phyloP scores from a whole-genome alignment of 2,888 invertebrate genomes.

The Ashinkailepas kermadecensis region DNA sequence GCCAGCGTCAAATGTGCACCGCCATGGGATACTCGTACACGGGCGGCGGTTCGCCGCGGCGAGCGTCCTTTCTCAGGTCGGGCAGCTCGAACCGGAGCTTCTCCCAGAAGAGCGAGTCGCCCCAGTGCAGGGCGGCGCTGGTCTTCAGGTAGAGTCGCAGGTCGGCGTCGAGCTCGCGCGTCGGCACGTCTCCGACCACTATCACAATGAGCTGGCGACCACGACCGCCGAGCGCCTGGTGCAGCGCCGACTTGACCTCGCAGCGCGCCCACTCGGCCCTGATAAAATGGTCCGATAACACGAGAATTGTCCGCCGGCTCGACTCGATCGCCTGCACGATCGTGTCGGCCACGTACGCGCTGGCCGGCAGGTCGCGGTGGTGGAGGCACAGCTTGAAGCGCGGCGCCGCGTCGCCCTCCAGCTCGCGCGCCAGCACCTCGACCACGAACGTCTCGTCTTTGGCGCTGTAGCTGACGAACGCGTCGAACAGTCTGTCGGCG shows the following conservation, averaged over 20 bases:
- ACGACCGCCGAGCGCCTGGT: constrained; percentile 70
- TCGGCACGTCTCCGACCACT: constrained; percentile 71
- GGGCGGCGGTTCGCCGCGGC: constrained; percentile 31
- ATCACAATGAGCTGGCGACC: constrained; percentile 71
- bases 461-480: constrained; percentile 35
- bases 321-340: constrained; percentile 36
- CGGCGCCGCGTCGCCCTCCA: constrained; percentile 32
- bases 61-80: constrained; percentile 46
- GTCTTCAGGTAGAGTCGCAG: constrained; percentile 78
- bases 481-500: constrained; percentile 71
- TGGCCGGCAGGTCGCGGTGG: constrained; percentile 36
- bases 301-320: constrained; percentile 35
- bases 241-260: constrained; percentile 80
- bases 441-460: constrained; percentile 35
- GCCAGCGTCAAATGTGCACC: background rate
- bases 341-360: constrained; percentile 35
- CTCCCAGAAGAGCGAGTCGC: constrained; percentile 90
- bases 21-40: constrained; percentile 21
- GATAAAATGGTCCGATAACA: constrained; percentile 35
- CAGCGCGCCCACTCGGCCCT: constrained; percentile 74
- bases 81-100: constrained; percentile 77
- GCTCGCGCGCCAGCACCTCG: constrained; percentile 34
- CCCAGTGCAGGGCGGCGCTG: constrained; percentile 73
- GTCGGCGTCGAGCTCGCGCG: constrained; percentile 74
- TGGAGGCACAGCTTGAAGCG: constrained; percentile 35